Conservation (phyloP, 1,140 invertebrate genomes). For the Temnothorax longispinosus region DNA sequence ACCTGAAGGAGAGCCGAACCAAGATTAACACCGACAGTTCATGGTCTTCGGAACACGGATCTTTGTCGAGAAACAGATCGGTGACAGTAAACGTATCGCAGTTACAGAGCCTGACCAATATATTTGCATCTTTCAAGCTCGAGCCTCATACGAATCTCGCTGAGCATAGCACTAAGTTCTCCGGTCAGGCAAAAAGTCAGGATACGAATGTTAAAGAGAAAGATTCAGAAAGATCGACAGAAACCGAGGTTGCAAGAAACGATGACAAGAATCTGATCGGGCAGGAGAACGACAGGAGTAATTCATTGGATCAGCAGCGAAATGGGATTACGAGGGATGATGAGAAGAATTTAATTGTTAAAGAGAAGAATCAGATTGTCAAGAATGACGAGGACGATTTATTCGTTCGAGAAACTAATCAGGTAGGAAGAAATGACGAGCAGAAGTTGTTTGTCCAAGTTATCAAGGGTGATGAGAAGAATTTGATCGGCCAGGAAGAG, state of each 20-base stretch:
- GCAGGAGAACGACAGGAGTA: not conserved
- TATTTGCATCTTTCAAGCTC: conserved; percentile 68
- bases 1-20: conserved; percentile 69
- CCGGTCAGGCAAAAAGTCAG: conserved; percentile 14
- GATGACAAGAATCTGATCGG: not conserved
- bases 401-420: not conserved
- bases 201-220: not conserved
- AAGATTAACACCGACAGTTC: conserved; percentile 29
- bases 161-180: conserved; percentile 43
- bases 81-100: conserved; percentile 70
- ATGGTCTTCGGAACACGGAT: conserved; percentile 41
- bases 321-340: not conserved
- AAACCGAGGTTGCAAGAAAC: not conserved
- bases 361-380: conserved; percentile 10
- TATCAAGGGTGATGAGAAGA: not conserved
- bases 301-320: not conserved
- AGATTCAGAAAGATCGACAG: not conserved
- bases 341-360: not conserved
- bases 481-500: not conserved
- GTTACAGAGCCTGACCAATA: conserved; percentile 64
- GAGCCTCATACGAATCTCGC: conserved; percentile 32
- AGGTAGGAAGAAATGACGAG: not conserved
- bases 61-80: conserved; percentile 58
- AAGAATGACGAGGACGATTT: not conserved
- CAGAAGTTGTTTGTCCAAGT: not conserved